Evolutionary conservation across 2,888 invertebrate genomes (phyloP).

Genomic region (Druceiella hillmani): DNA sequence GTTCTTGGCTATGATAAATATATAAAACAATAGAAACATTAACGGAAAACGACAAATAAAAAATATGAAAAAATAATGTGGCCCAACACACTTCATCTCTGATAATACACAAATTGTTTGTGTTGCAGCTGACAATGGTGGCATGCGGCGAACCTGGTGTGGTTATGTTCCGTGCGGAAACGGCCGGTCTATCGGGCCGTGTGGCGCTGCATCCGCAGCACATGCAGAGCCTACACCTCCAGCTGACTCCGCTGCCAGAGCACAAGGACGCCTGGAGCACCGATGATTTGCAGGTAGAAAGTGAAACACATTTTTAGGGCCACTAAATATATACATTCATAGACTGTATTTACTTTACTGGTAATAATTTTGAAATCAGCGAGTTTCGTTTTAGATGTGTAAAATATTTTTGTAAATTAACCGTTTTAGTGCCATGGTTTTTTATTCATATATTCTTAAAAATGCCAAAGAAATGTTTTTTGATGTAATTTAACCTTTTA

Average conservation of each 20-base stretch:
- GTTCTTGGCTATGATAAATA: background rate
- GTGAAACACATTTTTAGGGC: too few species aligned
- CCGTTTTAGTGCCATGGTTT: too few species aligned
- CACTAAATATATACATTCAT: too few species aligned
- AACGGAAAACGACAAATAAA: too few species aligned
- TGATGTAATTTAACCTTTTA: too few species aligned
- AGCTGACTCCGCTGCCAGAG: slow-evolving; percentile 66
- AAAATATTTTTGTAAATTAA: too few species aligned
- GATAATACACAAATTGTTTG: background rate
- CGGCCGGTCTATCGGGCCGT: slow-evolving; percentile 70
- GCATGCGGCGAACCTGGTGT: slow-evolving; percentile 79
- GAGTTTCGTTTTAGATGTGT: too few species aligned
- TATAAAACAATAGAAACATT: too few species aligned
- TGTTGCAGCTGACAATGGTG: slow-evolving; percentile 59
- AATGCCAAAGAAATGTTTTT: too few species aligned
- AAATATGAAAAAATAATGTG: background rate
- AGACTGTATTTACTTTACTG: too few species aligned
- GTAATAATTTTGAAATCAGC: too few species aligned
- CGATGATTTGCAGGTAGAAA: slow-evolving; percentile 73
- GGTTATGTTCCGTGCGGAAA: slow-evolving; percentile 85
- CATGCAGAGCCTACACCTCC: slow-evolving; percentile 83
- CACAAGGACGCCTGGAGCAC: slow-evolving; percentile 80
- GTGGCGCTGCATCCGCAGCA: slow-evolving; percentile 83
- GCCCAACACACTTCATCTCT: background rate
- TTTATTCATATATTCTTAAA: too few species aligned